Evolutionary conservation across 2,113 vertebrate genomes (phyloP).

Genomic region (Trichechus manatus): DNA sequence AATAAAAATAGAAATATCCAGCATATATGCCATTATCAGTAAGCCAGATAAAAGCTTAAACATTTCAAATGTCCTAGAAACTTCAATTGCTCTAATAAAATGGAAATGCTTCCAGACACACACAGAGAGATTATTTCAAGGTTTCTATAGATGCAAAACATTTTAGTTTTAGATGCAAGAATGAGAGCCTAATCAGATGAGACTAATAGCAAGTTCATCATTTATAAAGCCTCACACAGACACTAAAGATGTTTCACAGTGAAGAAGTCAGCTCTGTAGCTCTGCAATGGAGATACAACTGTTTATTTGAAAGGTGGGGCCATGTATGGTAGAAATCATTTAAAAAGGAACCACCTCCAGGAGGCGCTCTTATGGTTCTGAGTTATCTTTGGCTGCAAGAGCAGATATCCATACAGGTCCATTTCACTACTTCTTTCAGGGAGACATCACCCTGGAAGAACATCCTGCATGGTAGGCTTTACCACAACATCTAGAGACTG

Average conservation of each 20-base stretch:
- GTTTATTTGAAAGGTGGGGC: constrained; percentile 20
- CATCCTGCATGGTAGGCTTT: neutral
- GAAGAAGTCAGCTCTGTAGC: constrained; percentile 64
- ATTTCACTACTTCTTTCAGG: neutral
- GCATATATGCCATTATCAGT: neutral
- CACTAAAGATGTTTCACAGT: constrained; percentile 62
- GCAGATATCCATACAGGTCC: neutral
- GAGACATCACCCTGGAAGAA: neutral
- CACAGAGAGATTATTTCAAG: constrained; percentile 74
- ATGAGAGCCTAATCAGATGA: constrained; percentile 66
- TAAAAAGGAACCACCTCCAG: neutral
- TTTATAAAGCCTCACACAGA: constrained; percentile 71
- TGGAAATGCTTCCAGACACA: constrained; percentile 69
- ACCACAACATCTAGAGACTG: neutral
- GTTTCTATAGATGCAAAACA: constrained; percentile 75
- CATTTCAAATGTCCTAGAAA: constrained; percentile 51
- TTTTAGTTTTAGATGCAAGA: constrained; percentile 77
- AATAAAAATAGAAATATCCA: constrained; percentile 62
- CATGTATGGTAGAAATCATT: neutral
- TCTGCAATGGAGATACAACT: constrained; percentile 32
- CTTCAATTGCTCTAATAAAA: constrained; percentile 67
- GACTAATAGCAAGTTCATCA: constrained; percentile 66
- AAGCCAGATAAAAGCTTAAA: constrained; percentile 73
- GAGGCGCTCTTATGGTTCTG: neutral
- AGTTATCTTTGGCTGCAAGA: neutral